Base-by-base conservation (phyloP, 2,888 invertebrate genomes). In the Lomographa bimaculata region DNA sequence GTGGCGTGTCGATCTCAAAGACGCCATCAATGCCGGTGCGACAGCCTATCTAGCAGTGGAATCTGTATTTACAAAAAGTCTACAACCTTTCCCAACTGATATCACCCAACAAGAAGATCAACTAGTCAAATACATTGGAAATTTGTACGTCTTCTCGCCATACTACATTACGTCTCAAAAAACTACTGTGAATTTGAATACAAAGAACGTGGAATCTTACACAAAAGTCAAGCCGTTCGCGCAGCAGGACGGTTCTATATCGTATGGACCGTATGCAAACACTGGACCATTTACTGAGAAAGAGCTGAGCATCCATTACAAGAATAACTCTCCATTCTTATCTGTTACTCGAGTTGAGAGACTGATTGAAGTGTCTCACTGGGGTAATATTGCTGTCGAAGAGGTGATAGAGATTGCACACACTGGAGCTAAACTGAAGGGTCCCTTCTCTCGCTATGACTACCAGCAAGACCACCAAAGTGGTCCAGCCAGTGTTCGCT, bases 381-480 rank as follows among this genome's bases (percentile, higher is more conserved):
- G 99, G 99, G 99, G 99, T 4, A 98, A 99, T 69, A 96, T 99
- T 62, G 99, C 99, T 9, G 92, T 99, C 0, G 98, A 99, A 74
- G 99, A 99, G 76, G 93, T 94, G 3, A 92, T 99, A 56, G 97
- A 98, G 73, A 90, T 99, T 52, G 90, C 94, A 8, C 99, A 99
- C 70, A 94, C 95, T 25, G 99, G 99, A 21, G 99, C 99, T 5
- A 91, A 93, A 49, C 83, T 99, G 20, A 98, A 98, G 71, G 97
- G 97, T 0, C 93, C 98, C 1, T 98, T 99, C 87, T 99, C 99
- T 1, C 93, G 99, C 20, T 98, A 98, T 79, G 99, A 99, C 76
- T 99, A 97, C 74, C 98, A 99, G 80, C 93, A 98, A 60, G 98
- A 98, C 68, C 93, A 95, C 3, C 94, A 96, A 60, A 96, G 95